Evolutionary conservation across 2,888 invertebrate genomes (phyloP), one percentile per base, ranked within the genome.

Genomic region (Andrena minutula): DNA sequence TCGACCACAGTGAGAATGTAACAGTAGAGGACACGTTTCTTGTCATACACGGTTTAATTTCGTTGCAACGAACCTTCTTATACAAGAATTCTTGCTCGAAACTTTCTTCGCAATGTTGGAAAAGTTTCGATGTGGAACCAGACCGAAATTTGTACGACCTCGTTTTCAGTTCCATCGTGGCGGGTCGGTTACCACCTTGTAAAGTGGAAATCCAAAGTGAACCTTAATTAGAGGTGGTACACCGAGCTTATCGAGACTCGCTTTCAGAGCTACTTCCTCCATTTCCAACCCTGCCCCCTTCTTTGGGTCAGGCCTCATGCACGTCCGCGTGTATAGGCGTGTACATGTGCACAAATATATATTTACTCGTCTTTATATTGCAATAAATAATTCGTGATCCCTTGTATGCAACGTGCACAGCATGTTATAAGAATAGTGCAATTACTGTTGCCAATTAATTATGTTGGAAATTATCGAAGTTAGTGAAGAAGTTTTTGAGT

Each of bases 121-220:
- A 74, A 82, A 61, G 60, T 74, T 81, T 75, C 66, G 71, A 78
- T 71, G 66, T 60, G 2, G 56, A 66, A 41, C 30, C 16, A 63
- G 64, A 53, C 32, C 58, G 75, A 79, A 69, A 79, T 71, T 69
- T 64, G 66, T 74, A 66, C 69, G 74, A 61, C 71, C 80, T 76
- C 69, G 66, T 80, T 80, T 41, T 71, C 79, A 79, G 71, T 75
- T 71, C 53, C 35, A 35, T 64, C 71, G 61, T 58, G 63, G 61
- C 28, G 49, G 78, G 72, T 78, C 63, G 78, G 72, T 82, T 82
- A 79, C 73, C 70, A 73, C 73, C 75, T 84, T 82, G 68, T 70
- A 79, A 84, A 84, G 78, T 79, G 82, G 82, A 82, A 84, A 79
- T 84, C 72, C 82, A 73, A 84, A 75, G 82, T 80, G 79, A 79